These are phyloP conservation scores for Alces alces DNA, from an alignment of 2,113 vertebrate genomes.

Conservation along the genomic window DNA sequence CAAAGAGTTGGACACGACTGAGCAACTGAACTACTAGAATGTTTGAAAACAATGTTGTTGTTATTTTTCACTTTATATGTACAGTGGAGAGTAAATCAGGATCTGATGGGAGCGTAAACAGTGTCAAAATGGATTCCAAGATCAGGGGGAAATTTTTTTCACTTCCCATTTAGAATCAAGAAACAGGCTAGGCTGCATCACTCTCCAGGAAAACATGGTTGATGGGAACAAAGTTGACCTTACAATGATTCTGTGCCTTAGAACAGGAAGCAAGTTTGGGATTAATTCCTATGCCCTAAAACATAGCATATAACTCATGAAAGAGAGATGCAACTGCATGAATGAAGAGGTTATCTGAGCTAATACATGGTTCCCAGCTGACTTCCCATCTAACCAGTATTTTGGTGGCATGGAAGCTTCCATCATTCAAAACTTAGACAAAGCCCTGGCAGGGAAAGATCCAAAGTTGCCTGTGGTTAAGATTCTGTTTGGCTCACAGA, in stretches of 20 bases:
- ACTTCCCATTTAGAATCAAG: background rate
- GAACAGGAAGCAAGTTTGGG: background rate
- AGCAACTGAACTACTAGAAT: background rate
- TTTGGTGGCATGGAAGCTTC: background rate
- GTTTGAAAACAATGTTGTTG: background rate
- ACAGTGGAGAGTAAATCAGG: background rate
- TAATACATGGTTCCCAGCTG: background rate
- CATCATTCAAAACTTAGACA: background rate
- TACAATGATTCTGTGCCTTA: background rate
- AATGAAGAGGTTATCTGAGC: background rate
- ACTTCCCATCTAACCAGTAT: background rate
- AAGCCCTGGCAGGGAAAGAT: background rate
- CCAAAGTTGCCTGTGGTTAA: background rate
- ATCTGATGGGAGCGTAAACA: background rate
- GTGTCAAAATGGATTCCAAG: background rate
- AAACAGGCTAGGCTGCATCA: background rate
- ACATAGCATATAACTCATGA: background rate
- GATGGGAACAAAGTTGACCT: background rate
- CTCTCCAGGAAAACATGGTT: background rate
- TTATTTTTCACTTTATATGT: background rate
- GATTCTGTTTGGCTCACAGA: background rate
- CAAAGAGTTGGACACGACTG: background rate
- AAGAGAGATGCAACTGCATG: background rate
- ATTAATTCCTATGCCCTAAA: background rate
- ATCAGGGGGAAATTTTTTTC: background rate